Percentiles rank a stretch among this genome's conserved stretches.
These are phyloP conservation scores for Halotydeus destructor DNA, from an alignment of 1,140 invertebrate genomes.

Conservation along the genomic window DNA sequence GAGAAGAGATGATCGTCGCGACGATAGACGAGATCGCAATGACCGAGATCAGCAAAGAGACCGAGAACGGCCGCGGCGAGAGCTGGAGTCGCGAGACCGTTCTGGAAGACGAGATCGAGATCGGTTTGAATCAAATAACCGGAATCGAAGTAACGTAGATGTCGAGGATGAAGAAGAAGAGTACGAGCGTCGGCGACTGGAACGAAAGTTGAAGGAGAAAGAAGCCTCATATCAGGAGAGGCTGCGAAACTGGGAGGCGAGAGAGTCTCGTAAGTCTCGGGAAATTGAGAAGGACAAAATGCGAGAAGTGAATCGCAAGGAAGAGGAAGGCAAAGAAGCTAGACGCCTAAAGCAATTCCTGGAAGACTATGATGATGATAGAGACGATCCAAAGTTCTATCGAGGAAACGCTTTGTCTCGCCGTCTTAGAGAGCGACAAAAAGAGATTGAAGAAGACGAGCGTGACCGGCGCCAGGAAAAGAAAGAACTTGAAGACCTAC, in stretches of 20 bases:
- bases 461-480: slow-evolving; percentile 71
- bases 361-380: slow-evolving; percentile 94
- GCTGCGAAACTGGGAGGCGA: slow-evolving; percentile 64
- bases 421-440: slow-evolving; percentile 62
- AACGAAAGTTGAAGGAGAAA: slow-evolving; percentile 74
- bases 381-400: slow-evolving; percentile 62
- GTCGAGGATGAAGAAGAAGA: slow-evolving; percentile 62
- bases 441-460: slow-evolving; percentile 73
- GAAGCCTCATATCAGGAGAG: slow-evolving; percentile 72
- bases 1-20: not conserved
- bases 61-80: slow-evolving; percentile 21
- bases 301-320: slow-evolving; percentile 55
- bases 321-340: slow-evolving; percentile 66
- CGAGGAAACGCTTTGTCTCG: slow-evolving; percentile 68
- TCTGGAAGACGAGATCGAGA: slow-evolving; percentile 6
- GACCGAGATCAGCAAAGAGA: slow-evolving; percentile 19
- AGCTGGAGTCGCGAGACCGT: slow-evolving; percentile 15
- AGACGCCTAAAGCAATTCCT: slow-evolving; percentile 87
- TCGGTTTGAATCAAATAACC: slow-evolving; percentile 14
- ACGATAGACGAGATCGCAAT: not conserved
- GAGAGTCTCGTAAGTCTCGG: slow-evolving; percentile 75
- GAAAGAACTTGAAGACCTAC: slow-evolving; percentile 74
- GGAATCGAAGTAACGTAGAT: slow-evolving; percentile 34
- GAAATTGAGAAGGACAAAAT: slow-evolving; percentile 78
- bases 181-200: slow-evolving; percentile 66